Evolutionary conservation across 2,113 vertebrate species (phyloP), one percentile per base, ranked within the genome.

Genomic region (Mellivora capensis): DNA sequence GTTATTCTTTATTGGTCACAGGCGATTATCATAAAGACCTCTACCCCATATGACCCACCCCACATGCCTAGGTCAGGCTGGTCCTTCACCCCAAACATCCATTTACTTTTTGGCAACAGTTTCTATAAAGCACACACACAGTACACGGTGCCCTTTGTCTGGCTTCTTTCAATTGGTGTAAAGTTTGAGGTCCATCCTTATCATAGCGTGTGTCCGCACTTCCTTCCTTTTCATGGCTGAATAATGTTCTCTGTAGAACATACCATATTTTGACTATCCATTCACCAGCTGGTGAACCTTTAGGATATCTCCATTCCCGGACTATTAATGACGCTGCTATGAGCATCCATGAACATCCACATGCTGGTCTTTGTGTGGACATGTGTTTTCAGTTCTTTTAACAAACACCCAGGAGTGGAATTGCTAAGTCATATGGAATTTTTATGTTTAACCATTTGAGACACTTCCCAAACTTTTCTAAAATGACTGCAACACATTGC

Each of bases 391-490:
- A 39, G 3, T 89, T 61, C 15, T 91, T 85, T 57, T 79, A 2
- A 7, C 31, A 4, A 61, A 37, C 12, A 23, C 9, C 11, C 79
- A 62, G 12, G n/a, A 37, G 18, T 44, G 7, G 12, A 82, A 72
- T 67, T 93, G 27, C 59, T 97, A n/a, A 1, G 9, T 95, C 52
- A 21, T 25, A 4, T 0, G 47, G 21, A 29, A 17, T 77, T 74
- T 87, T 94, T 79, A 34, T 77, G 14, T 84, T 84, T 80, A 34
- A 47, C 2, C 44, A 59, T 87, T 90, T 69, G 42, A 89, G 54
- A 74, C 80, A 93, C 5, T 76, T 25, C 27, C 27, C 8, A 83
- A 49, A 39, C 10, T 91, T 96, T 91, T 91, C 72, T 37, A 80
- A 76, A 88, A 61, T 76, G 34, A 10, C 61, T 87, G 12, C 3